phyloP scores from a whole-genome alignment of 2,113 vertebrate species.

The Phaethornis superciliosus region DNA sequence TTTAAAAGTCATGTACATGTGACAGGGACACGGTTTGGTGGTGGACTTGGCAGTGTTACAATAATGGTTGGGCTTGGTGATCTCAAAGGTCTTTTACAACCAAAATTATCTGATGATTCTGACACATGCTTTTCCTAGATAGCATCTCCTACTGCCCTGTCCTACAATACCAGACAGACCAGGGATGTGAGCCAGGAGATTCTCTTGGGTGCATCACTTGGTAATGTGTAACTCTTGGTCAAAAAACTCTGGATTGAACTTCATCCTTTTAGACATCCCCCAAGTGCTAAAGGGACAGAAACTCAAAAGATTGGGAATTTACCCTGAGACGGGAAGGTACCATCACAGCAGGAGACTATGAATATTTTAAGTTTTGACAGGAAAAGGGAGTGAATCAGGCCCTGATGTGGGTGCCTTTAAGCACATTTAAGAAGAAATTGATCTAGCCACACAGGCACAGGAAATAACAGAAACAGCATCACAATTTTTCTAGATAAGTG shows the following conservation, averaged over 20 bases:
- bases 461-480: background rate
- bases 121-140: background rate
- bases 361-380: background rate
- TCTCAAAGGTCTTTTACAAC: no score
- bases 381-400: no score
- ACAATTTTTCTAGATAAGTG: background rate
- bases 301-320: background rate
- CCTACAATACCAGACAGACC: no score
- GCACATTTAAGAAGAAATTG: background rate
- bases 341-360: background rate
- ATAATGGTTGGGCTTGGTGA: no score
- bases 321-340: background rate
- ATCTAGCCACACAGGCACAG: background rate
- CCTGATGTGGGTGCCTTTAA: no score
- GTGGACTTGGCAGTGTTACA: no score
- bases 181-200: background rate
- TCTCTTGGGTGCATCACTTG: background rate
- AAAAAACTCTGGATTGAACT: background rate
- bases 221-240: no score
- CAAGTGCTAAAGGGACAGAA: background rate
- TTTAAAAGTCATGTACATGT: no score
- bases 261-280: background rate
- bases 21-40: no score
- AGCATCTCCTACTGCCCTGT: background rate
- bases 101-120: no score